Base-by-base conservation (phyloP, 2,797 vertebrate species). In the Perodicticus potto region DNA sequence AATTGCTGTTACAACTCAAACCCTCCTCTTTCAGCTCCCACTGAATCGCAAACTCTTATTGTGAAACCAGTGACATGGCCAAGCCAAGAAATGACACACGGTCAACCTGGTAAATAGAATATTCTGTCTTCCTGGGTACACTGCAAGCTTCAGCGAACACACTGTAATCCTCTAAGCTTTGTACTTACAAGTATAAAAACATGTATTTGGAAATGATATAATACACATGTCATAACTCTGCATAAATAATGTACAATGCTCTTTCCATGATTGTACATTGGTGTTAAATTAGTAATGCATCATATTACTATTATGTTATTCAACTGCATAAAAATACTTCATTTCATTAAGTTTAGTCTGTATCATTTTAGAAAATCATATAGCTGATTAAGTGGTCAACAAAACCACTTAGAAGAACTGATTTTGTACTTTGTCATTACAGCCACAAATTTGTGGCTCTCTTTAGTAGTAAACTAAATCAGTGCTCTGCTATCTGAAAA, bases 91-190 rank as follows among this genome's bases (percentile, higher is more conserved):
- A 96, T 97, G 49, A 94, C 98, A 90, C 96, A 86, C 49, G 97
- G 91, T 89, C 98, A 86, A 95, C 86, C 95, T 96, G 98, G 98
- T 98, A 98, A 97, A 97, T 97, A 91, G n/a, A 43, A 57, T 94
- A 14, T 53, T 97, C 97, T 96, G 16, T 77, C 16, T 97, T 45
- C 87, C 91, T 92, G 63, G 23, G 11, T 94, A 14, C 3, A 65
- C 34, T 59, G 29, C 55, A 70, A 93, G 57, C 43, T 89, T 94
- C 53, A 86, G 34, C 34, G 73, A n/a, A 78, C 13, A 78, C 6
- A 34, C 4, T 16, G 8, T 73, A 10, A 91, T 25, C 9, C 1
- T 77, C 61, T n/a, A 69, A 53, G 32, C 59, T 7, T 49, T 92
- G 1, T 74, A 83, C 82, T 87, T 93, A 37, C 40, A 95, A 86